Evolutionary conservation across 2,888 invertebrate species (phyloP), one percentile per base, ranked within the genome.

Genomic region (Phyllotreta cruciferae): DNA sequence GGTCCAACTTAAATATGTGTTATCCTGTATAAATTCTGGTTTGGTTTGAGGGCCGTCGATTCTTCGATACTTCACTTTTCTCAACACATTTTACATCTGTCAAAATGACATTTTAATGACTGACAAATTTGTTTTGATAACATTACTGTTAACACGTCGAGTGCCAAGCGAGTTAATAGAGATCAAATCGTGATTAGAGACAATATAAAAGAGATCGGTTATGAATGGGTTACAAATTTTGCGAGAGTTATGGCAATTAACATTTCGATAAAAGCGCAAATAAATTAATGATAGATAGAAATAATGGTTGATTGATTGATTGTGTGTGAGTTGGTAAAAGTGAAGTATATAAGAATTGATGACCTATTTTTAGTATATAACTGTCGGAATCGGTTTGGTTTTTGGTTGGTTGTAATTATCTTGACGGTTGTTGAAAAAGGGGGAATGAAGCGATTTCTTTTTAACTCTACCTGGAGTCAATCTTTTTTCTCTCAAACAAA

Each of bases 401-500:
- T 77, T 76, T 80, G 83, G 82, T 81, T 80, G 80, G 80, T 82
- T 82, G 82, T 78, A 71, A 72, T 76, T 73, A 71, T 77, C 78
- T 75, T 81, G 80, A 81, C 81, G 82, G 80, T 81, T 80, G 79
- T 82, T 82, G 80, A 78, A 74, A 44, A 69, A 75, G 76, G 79
- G 74, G 72, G 71, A 72, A 75, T 80, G 77, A 81, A 82, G 80
- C 80, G 24, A 79, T 79, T 79, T 76, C 56, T 77, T 62, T 77
- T 78, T 78, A 80, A 80, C 80, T 80, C 80, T 81, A 81, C 80
- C 80, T 79, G 77, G 79, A 79, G 83, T 86, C 86, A 86, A 86
- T 86, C 86, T 86, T 86, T 84, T 85, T 84, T 86, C 86, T 86
- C 86, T 86, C 86, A 83, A 85, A 85, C 85, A 85, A 85, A 85